Conservation (phyloP, 2,797 vertebrate species). For the Vultur gryphus region DNA sequence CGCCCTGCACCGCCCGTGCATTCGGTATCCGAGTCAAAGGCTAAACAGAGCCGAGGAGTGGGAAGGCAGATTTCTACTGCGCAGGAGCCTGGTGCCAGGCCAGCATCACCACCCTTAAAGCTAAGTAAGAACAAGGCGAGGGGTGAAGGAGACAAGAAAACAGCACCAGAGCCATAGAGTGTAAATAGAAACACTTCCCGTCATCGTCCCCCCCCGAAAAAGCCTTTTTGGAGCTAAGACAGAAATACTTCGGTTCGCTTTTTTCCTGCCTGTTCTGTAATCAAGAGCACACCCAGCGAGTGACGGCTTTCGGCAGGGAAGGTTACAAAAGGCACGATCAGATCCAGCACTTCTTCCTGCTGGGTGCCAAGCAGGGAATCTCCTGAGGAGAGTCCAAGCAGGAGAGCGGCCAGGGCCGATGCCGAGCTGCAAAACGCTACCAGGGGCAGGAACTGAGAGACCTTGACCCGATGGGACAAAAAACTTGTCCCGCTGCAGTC, state of each 20-base stretch:
- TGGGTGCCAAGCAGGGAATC: neutral
- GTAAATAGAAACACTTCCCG: neutral
- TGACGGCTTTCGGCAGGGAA: neutral
- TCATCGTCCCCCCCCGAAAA: rapidly evolving
- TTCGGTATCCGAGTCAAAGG: neutral
- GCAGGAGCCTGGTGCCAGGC: neutral
- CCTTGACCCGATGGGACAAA: neutral
- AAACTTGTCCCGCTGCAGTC: neutral
- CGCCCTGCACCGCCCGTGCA: neutral
- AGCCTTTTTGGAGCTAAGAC: neutral
- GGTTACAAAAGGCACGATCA: neutral
- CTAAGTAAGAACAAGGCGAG: neutral
- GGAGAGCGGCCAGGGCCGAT: neutral
- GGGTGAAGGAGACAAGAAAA: neutral
- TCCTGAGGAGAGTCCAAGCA: neutral
- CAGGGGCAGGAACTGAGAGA: neutral
- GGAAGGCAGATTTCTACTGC: neutral
- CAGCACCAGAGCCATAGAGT: neutral
- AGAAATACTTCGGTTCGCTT: neutral
- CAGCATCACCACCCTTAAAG: neutral
- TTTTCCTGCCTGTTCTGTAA: neutral
- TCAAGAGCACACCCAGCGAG: rapidly evolving
- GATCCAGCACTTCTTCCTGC: neutral
- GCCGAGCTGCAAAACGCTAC: neutral
- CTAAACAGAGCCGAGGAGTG: neutral